These are phyloP conservation scores for Corythornis madagascariensis DNA, from an alignment of 2,113 vertebrate species.

Conservation along the genomic window DNA sequence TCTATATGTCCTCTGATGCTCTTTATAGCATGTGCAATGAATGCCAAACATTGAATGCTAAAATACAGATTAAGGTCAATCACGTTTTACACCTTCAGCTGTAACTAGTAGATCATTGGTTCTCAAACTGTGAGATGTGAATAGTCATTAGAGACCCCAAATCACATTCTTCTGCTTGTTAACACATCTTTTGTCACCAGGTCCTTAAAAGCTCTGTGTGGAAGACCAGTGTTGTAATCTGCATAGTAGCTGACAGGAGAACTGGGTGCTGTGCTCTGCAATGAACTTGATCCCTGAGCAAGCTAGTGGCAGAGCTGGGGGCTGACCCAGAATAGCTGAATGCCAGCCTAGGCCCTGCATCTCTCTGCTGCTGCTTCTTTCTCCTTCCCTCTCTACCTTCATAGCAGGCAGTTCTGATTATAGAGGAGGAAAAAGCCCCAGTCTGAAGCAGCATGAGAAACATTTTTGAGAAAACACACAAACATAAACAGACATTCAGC, in stretches of 20 bases:
- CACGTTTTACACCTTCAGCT: not conserved
- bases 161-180: not conserved
- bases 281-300: not conserved
- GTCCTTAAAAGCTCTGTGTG: not conserved
- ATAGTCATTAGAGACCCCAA: not conserved
- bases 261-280: not conserved
- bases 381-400: not conserved
- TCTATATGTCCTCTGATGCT: not conserved
- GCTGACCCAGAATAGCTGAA: not conserved
- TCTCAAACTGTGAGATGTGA: not conserved
- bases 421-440: not conserved
- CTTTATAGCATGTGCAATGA: not conserved
- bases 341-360: not conserved
- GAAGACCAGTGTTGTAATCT: not conserved
- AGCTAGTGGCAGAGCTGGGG: not conserved
- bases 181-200: not conserved
- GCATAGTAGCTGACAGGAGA: not conserved
- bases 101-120: not conserved
- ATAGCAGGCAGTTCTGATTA: not conserved
- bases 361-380: rapidly evolving
- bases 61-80: not conserved
- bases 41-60: not conserved
- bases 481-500: not conserved
- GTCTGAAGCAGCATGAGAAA: not conserved
- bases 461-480: rapidly evolving